These are phyloP conservation scores for Okapia johnstoni DNA, from an alignment of 2,113 vertebrate species.

Conservation along the genomic window DNA sequence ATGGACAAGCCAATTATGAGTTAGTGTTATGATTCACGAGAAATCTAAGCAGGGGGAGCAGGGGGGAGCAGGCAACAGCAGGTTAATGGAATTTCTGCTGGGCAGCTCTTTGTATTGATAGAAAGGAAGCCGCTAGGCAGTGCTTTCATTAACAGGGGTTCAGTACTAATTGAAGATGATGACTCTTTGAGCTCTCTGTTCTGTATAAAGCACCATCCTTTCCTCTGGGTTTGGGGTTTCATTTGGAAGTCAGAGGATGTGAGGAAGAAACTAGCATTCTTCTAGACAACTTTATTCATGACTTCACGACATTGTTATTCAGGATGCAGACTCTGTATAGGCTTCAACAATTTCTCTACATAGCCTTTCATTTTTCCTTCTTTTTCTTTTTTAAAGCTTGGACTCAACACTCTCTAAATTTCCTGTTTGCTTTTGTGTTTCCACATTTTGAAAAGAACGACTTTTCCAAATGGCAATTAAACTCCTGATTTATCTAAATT, in stretches of 20 bases:
- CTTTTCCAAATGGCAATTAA: constrained; percentile 50
- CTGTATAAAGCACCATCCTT: neutral
- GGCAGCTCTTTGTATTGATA: neutral
- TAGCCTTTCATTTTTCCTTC: neutral
- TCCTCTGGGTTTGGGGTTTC: neutral
- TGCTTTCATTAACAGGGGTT: neutral
- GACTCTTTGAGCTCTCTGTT: neutral
- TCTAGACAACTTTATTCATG: neutral
- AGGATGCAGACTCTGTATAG: neutral
- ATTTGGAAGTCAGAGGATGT: neutral
- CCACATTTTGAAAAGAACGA: constrained; percentile 10
- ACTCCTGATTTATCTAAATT: constrained; percentile 48
- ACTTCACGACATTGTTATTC: neutral
- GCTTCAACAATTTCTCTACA: neutral
- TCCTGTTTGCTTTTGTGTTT: neutral
- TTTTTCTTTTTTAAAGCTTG: neutral
- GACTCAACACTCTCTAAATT: neutral
- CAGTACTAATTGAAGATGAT: neutral
- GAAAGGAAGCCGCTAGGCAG: neutral
- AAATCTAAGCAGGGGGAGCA: neutral
- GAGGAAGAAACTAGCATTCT: neutral
- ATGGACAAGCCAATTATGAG: neutral
- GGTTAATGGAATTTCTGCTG: neutral
- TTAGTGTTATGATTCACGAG: neutral
- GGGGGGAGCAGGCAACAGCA: neutral